A percentile compares a stretch with the other conserved stretches of the same genome.
Evolutionary conservation across 2,113 vertebrate species (phyloP).

Genomic region (Laterallus jamaicensis): DNA sequence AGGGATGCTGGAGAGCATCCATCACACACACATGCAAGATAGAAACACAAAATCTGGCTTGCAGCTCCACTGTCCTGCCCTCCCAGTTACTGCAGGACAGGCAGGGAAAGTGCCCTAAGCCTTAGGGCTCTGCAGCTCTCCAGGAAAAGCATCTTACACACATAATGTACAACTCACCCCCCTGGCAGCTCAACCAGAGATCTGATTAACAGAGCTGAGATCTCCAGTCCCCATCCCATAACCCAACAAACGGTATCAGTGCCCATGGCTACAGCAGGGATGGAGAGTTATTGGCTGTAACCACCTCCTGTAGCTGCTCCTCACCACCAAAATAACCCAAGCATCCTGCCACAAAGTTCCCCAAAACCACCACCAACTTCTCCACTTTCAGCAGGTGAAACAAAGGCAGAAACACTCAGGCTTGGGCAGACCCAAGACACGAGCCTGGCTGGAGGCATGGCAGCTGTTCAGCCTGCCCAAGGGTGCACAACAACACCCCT

Average conservation of each 20-base stretch:
- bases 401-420: not conserved
- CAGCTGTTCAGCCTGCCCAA: not conserved
- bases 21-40: not conserved
- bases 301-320: not conserved
- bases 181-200: not conserved
- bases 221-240: not conserved
- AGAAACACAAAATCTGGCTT: not conserved
- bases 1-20: not conserved
- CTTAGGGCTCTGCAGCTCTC: not conserved
- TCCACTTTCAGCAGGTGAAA: not conserved
- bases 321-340: not conserved
- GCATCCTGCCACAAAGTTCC: not conserved
- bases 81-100: not conserved
- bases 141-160: not conserved
- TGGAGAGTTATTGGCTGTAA: not conserved
- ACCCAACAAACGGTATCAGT: not conserved
- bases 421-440: not conserved
- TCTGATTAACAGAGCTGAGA: not conserved
- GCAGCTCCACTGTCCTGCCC: not conserved
- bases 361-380: not conserved
- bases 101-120: no score
- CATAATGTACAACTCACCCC: no score
- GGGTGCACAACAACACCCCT: rapidly evolving
- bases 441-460: not conserved
- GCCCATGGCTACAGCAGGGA: not conserved